Evolutionary conservation across 2,113 vertebrate species (phyloP), one percentile per base, ranked within the genome.

Genomic region (Diphyllodes magnificus): DNA sequence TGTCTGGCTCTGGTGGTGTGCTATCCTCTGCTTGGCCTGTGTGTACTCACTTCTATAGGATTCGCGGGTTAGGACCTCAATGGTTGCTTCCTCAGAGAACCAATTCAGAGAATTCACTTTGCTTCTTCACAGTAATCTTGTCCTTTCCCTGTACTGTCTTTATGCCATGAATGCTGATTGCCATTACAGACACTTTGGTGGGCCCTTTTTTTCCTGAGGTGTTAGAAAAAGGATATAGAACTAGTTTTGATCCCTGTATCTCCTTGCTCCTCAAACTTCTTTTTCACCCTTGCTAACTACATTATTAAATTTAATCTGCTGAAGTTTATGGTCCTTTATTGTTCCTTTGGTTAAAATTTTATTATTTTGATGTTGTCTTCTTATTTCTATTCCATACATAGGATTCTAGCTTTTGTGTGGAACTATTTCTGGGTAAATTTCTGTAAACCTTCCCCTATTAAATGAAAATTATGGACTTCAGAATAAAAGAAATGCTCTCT

Each of bases 31-130:
- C 31, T 10, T 42, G 18, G 6, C 27, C 28, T 45, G 13, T 13
- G 11, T 66, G 9, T 30, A 4, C 7, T 53, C 22, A 11, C 24
- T 69, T 44, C 33, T 30, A 0, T 3, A 54, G 6, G 15, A 27
- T 66, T 90, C 45, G 33, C 31, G 84, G 49, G 15, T 61, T 20
- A 22, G 19, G 33, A 53, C 19, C 19, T 77, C 2, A 0, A 2
- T 28, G 22, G 11, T 68, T 85, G 54, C 39, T 78, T 89, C 25
- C 24, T 77, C 45, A 40, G 39, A 79, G 28, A 53, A 31, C 25
- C 8, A 19, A 22, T 64, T 64, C 25, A 42, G 31, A 56, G 33
- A 69, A 69, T 77, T 61, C 24, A 8, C 19, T 63, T 72, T 18
- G 5, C 59, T 61, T 18, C 56, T 49, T 49, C 3, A 0, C 22